Conservation (phyloP, 2,797 vertebrate species). For the Lacerta bilineata region DNA sequence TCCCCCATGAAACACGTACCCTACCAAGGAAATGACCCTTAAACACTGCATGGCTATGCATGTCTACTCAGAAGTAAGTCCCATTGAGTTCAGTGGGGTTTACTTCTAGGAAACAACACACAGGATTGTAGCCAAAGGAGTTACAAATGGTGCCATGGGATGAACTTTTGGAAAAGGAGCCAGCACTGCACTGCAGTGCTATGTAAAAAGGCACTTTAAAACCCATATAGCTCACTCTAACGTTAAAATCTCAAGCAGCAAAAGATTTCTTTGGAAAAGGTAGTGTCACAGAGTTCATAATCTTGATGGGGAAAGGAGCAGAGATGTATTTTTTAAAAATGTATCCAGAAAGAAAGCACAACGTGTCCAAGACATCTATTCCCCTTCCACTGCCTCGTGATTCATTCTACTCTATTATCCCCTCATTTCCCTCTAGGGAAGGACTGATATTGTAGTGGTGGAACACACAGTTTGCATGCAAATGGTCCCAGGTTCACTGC, state of each 20-base stretch:
- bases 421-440: background rate
- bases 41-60: background rate
- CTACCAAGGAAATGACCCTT: background rate
- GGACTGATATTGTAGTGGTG: too few relatives aligned
- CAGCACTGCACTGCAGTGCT: background rate
- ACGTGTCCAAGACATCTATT: background rate
- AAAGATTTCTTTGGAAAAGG: background rate
- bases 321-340: background rate
- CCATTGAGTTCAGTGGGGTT: too few relatives aligned
- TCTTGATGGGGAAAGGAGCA: background rate
- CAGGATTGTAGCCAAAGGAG: too few relatives aligned
- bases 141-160: background rate
- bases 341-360: background rate
- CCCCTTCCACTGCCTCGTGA: background rate
- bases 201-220: background rate
- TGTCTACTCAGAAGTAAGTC: too few relatives aligned
- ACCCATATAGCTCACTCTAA: background rate
- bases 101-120: too few relatives aligned
- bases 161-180: too few relatives aligned
- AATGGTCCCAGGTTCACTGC: too few relatives aligned
- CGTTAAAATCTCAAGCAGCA: background rate
- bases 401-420: background rate
- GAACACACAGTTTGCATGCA: too few relatives aligned
- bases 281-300: background rate
- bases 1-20: background rate